phyloP scores from a whole-genome alignment of 2,797 vertebrate species.

The Scomberomorus guttatus region DNA sequence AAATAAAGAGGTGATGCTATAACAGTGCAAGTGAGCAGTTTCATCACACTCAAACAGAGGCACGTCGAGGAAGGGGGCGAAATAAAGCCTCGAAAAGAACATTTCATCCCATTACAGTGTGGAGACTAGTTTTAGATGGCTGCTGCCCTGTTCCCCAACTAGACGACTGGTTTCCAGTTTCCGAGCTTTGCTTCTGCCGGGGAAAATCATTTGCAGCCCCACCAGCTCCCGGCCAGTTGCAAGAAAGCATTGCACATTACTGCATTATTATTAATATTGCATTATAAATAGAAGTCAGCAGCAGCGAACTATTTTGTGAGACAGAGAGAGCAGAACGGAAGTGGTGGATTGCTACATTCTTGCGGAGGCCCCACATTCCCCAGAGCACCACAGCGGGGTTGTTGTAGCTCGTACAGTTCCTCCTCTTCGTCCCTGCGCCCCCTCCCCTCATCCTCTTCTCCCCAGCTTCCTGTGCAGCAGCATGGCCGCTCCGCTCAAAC shows the following conservation, averaged over 20 bases:
- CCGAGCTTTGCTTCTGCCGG: constrained; percentile 10
- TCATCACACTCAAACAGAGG: constrained; percentile 53
- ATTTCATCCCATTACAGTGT: constrained; percentile 6
- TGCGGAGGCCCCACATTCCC: constrained; percentile 74
- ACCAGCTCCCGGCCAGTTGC: constrained; percentile 24
- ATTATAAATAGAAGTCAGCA: constrained; percentile 42
- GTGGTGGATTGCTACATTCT: constrained; percentile 73
- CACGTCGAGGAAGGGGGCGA: neutral
- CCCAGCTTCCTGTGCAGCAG: constrained; percentile 72
- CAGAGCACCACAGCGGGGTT: constrained; percentile 58
- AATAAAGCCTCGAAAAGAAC: neutral
- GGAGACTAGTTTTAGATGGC: neutral
- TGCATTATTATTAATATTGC: constrained; percentile 29
- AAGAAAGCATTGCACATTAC: constrained; percentile 31
- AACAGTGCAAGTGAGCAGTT: constrained; percentile 45
- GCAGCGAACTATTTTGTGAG: constrained; percentile 45
- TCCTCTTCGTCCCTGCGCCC: constrained; percentile 3
- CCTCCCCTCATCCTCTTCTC: neutral
- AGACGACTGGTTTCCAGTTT: constrained; percentile 37
- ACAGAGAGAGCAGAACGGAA: constrained; percentile 58
- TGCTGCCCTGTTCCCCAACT: constrained; percentile 12
- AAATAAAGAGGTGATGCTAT: constrained; percentile 45
- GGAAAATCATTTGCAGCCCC: constrained; percentile 11
- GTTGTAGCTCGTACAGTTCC: constrained; percentile 47
- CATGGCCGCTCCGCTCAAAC: constrained; percentile 61